Evolutionary conservation across 2,888 invertebrate genomes (phyloP).

Genomic region (Cotesia congregata): DNA sequence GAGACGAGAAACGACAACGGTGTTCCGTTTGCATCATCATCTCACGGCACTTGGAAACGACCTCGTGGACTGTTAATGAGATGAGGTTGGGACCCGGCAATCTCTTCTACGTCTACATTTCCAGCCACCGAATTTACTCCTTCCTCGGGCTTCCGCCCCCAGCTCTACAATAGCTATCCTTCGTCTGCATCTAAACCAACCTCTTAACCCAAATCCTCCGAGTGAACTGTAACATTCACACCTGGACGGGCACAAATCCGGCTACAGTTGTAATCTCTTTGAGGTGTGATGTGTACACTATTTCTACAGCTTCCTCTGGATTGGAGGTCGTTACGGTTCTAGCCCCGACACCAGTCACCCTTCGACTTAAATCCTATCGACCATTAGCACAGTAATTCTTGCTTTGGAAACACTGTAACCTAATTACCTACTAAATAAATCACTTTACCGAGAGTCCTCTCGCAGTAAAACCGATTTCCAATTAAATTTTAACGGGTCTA

Average conservation of each 20-base stretch:
- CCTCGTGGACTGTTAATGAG: conserved; percentile 37
- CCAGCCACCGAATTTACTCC: conserved; percentile 11
- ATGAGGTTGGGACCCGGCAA: conserved; percentile 30
- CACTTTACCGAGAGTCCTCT: neutral
- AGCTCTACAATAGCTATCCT: neutral
- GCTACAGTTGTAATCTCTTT: conserved; percentile 15
- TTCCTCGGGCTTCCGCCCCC: neutral
- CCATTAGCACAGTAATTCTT: conserved; percentile 14
- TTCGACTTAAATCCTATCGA: conserved; percentile 25
- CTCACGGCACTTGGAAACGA: conserved; percentile 18
- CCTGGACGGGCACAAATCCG: conserved; percentile 13
- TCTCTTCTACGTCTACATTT: conserved; percentile 2
- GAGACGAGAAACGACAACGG: conserved; percentile 20
- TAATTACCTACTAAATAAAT: conserved; percentile 17
- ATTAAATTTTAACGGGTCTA: neutral
- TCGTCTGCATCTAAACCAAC: conserved; percentile 20
- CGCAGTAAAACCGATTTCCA: neutral
- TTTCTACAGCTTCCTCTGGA: neutral
- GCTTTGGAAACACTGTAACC: neutral
- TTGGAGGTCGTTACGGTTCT: neutral
- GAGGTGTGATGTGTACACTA: conserved; percentile 8
- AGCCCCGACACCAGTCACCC: conserved; percentile 12
- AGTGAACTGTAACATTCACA: conserved; percentile 28
- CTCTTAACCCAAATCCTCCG: conserved; percentile 34
- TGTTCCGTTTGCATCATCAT: conserved; percentile 20